phyloP scores from a whole-genome alignment of 2,797 vertebrate genomes.

The Melanotaenia parkinsoni region DNA sequence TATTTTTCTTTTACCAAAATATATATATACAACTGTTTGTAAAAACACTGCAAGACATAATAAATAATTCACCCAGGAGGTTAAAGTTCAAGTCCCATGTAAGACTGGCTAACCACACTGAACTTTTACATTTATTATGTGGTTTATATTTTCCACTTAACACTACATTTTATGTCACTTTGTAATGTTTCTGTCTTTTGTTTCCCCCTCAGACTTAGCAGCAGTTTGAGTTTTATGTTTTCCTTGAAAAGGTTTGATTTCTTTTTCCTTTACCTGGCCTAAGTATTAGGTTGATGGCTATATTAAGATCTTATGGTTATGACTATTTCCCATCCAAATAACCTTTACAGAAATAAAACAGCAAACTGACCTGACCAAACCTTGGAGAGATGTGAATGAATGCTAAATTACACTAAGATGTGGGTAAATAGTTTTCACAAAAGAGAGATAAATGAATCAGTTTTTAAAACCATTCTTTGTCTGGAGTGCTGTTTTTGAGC shows the following conservation, averaged over 20 bases:
- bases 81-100: no score
- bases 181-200: background rate
- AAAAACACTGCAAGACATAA: no score
- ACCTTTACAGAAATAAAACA: slow-evolving; percentile 24
- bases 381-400: slow-evolving; percentile 15
- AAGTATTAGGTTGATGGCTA: slow-evolving; percentile 22
- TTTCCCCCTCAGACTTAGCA: background rate
- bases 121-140: no score
- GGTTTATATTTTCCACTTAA: no score
- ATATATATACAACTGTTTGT: no score
- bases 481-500: slow-evolving; percentile 20
- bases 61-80: no score
- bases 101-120: no score
- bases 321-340: slow-evolving; percentile 25
- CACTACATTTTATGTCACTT: background rate
- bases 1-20: no score
- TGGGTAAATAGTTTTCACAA: slow-evolving; percentile 39
- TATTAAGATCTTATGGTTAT: background rate
- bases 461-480: slow-evolving; percentile 18
- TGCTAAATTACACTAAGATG: slow-evolving; percentile 29
- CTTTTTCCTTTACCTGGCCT: slow-evolving; percentile 4
- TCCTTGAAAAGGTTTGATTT: slow-evolving; percentile 2
- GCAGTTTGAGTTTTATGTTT: background rate
- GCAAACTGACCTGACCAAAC: slow-evolving; percentile 34
- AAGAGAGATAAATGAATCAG: slow-evolving; percentile 19